Evolutionary conservation across 1,140 invertebrate genomes (phyloP), one percentile per base, ranked within the genome.

Genomic region (Nebria ingens): DNA sequence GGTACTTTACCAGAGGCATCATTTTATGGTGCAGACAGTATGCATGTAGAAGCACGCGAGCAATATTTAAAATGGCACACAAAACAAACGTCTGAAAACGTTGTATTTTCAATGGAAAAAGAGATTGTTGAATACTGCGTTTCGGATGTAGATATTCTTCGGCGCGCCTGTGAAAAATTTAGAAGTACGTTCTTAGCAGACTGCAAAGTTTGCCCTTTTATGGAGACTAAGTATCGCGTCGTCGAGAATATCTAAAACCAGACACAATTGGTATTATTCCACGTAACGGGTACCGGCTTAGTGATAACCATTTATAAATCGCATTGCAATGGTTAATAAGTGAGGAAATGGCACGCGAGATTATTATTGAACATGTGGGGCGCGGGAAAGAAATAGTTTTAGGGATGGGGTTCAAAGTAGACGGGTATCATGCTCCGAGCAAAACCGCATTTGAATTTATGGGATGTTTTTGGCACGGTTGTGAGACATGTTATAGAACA

Each of bases 51-150:
- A n/a, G n/a, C n/a, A n/a, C n/a, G n/a, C n/a, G n/a, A n/a, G n/a
- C n/a, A n/a, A n/a, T n/a, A n/a, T n/a, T n/a, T n/a, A 15, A 55
- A 59, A 58, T 62, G 58, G 58, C 50, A 60, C 40, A 25, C 51
- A 12, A 45, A 57, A 15, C 25, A 63, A 56, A 50, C 40, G 22
- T 6, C 53, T 9, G 54, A n/a, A 56, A 17, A 53, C 50, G 21
- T 52, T 11, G 29, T 55, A 6, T 65, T 65, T 25, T 50, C 59
- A 52, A 49, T 64, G 20, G 13, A 57, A 15, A 54, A 60, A 19
- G 62, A 63, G 20, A 25, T 66, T 1, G 23, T 52, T 2, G 23
- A 60, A 15, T 66, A 34, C n/a, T 34, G 25, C n/a, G n/a, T 34
- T n/a, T 34, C 25, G 6, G 25, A 45, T 17, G 40, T 45, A 45